Evolutionary conservation across 2,113 vertebrate species (phyloP).

Genomic region (Leucosticte australis): DNA sequence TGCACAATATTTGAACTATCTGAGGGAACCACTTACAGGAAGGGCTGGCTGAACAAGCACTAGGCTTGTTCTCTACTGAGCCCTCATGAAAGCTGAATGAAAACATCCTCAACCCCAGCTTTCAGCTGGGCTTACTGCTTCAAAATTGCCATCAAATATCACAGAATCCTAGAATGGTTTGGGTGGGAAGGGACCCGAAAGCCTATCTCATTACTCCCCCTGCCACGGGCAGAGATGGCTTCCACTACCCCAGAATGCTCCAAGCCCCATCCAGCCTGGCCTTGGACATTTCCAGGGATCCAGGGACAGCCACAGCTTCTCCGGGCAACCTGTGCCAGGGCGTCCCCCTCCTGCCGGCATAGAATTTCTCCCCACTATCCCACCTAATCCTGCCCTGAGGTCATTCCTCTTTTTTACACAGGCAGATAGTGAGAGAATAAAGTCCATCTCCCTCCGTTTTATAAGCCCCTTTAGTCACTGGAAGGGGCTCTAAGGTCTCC

Average conservation of each 20-base stretch:
- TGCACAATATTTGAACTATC: not conserved
- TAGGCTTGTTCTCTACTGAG: fast-evolving
- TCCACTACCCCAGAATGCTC: not conserved
- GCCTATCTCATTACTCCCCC: not conserved
- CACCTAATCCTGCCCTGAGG: not conserved
- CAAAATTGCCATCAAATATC: not conserved
- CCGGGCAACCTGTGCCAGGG: not conserved
- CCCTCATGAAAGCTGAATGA: not conserved
- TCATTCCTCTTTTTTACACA: not conserved
- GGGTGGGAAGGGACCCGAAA: not conserved
- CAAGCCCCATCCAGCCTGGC: not conserved
- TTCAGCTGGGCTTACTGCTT: not conserved
- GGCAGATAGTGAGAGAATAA: not conserved
- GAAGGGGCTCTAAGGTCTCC: not conserved
- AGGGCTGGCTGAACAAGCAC: not conserved
- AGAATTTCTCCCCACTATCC: not conserved
- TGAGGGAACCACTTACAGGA: not conserved
- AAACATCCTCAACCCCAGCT: not conserved
- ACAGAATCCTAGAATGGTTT: not conserved
- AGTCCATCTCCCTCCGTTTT: not conserved
- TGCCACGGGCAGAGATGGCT: not conserved
- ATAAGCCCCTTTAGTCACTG: not conserved
- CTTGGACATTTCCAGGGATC: not conserved
- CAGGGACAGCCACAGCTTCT: not conserved
- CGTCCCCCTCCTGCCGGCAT: not conserved